phyloP scores from a whole-genome alignment of 2,797 vertebrate species.

The Hydrolagus colliei region DNA sequence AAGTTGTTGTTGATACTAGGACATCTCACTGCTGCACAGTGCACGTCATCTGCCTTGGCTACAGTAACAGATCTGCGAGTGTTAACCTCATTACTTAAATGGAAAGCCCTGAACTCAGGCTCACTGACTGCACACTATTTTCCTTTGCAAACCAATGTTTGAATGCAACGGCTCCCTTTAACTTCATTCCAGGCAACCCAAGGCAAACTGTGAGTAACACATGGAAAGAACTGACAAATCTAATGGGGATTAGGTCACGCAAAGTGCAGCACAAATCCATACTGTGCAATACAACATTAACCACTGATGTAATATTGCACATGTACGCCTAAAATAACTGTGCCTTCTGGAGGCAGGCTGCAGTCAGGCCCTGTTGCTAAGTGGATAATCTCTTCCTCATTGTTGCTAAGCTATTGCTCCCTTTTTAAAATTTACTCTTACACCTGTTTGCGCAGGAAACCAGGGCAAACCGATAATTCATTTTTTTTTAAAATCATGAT shows the following conservation, averaged over 20 bases:
- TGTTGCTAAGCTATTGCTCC: constrained; percentile 25
- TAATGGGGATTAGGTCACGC: constrained; percentile 25
- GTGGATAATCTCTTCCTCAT: constrained; percentile 19
- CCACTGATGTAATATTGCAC: constrained; percentile 31
- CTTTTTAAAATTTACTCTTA: too few relatives aligned
- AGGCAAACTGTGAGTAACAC: background rate
- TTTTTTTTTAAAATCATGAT: background rate
- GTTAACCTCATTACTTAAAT: too few relatives aligned
- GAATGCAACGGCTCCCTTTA: background rate
- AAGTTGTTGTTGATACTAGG: too few relatives aligned
- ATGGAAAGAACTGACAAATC: constrained; percentile 13
- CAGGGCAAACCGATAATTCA: too few relatives aligned
- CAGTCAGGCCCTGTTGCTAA: constrained; percentile 24
- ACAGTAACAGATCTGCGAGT: too few relatives aligned
- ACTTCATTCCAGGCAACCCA: background rate
- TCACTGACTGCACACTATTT: background rate
- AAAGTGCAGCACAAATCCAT: constrained; percentile 28
- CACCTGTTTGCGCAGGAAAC: too few relatives aligned
- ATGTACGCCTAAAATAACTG: constrained; percentile 26
- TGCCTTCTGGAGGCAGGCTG: constrained; percentile 10
- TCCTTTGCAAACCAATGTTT: background rate
- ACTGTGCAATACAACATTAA: constrained; percentile 20
- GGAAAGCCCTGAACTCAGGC: background rate
- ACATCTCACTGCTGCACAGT: too few relatives aligned
- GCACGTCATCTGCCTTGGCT: too few relatives aligned